Evolutionary conservation across 1,140 invertebrate genomes (phyloP).

Genomic region (Philopotamus ludificatus): DNA sequence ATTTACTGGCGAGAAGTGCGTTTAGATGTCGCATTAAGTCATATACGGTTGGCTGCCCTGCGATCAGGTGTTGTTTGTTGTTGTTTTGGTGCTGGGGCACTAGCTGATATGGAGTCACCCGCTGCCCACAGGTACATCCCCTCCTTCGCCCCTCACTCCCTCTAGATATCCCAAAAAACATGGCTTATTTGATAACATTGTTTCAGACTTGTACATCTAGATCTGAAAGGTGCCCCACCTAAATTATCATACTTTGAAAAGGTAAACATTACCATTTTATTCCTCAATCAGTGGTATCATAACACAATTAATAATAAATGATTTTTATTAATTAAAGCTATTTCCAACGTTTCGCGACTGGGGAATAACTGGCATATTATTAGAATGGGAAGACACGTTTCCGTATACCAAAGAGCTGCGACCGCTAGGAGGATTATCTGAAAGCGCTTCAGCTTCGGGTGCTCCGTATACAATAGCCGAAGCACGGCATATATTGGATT

Average conservation of each 20-base stretch:
- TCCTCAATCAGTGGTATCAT: slow-evolving; percentile 10
- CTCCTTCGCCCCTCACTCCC: background rate
- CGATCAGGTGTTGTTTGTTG: slow-evolving; percentile 42
- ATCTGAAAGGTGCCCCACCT: slow-evolving; percentile 75
- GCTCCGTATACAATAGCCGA: slow-evolving; percentile 53
- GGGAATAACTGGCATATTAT: slow-evolving; percentile 78
- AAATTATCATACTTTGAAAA: slow-evolving; percentile 67
- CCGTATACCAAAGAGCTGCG: slow-evolving; percentile 72
- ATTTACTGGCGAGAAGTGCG: no score
- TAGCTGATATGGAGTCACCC: slow-evolving; percentile 51
- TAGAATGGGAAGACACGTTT: slow-evolving; percentile 95
- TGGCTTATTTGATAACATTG: slow-evolving; percentile 3
- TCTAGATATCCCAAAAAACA: slow-evolving; percentile 38
- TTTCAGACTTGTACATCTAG: slow-evolving; percentile 67
- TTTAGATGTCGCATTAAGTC: no score
- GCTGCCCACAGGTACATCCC: slow-evolving; percentile 55
- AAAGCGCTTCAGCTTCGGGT: slow-evolving; percentile 47
- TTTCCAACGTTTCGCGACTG: slow-evolving; percentile 61
- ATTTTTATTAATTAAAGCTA: slow-evolving; percentile 51
- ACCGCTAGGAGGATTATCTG: slow-evolving; percentile 59
- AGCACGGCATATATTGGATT: slow-evolving; percentile 49
- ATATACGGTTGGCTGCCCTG: background rate
- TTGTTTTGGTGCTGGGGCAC: slow-evolving; percentile 39
- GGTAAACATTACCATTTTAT: slow-evolving; percentile 46
- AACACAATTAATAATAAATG: background rate